Base-by-base conservation (phyloP, 2,888 invertebrate species). In the Serripes groenlandicus region DNA sequence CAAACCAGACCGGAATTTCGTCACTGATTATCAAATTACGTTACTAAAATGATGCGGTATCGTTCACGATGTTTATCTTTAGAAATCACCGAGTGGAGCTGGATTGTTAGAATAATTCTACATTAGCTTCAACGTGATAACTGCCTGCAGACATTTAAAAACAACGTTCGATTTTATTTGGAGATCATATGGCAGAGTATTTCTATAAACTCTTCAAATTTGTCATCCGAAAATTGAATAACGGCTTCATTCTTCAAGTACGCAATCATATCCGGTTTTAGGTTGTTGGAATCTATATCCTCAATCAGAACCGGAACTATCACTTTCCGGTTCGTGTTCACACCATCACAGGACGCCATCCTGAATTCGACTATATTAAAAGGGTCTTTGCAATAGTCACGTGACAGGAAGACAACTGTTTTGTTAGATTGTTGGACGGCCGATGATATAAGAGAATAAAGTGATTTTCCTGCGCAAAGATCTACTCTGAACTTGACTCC, bases 311-410 rank as follows among this genome's bases (percentile, higher is more conserved):
- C 66, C 18, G 74, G 76, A 30, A 83, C 60, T 4, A 80, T 49
- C 9, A 80, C 42, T n/a, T 74, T 75, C 15, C 83, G 54, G 28
- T 79, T 76, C 3, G 79, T 83, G 37, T 79, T 80, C 32, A 83
- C 76, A 5, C 83, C 83, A 58, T 83, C 83, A 34, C 66, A 75
- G 0, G 74, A 74, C 26, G 79, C 83, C 72, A 83, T 77, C 28
- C 80, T 83, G 70, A 83, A 83, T 56, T 83, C 83, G 49, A 80
- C 79, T 3, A 32, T 77, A 35, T 79, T 83, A 79, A 79, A 83
- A 35, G 66, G 72, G 18, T 83, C 79, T 5, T 58, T 42, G 23
- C 83, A 77, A 60, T 77, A 80, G 23, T 58, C 28, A 9, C 64
- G 18, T 28, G 83, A 74, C 5, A 83, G 34, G 35, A 83, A 75